Evolutionary conservation across 1,140 invertebrate species (phyloP), one percentile per base, ranked within the genome.

Genomic region (Arion vulgaris): DNA sequence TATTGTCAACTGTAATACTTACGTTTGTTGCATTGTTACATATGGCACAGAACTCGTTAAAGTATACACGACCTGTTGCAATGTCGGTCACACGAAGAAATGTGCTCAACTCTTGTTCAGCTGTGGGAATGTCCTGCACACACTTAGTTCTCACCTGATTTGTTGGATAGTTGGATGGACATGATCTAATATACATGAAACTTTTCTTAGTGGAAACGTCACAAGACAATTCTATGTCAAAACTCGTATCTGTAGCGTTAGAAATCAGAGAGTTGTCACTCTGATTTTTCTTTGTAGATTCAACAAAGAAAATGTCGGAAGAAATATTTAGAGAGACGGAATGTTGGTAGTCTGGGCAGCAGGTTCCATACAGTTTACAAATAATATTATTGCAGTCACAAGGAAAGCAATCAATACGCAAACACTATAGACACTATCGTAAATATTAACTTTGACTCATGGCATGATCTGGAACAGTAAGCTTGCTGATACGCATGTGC

Each of bases 1-100:
- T n/a, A n/a, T n/a, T n/a, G n/a, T n/a, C n/a, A n/a, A 28, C 26
- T 68, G 32, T 9, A 68, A 28, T 72, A 72, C 71, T 72, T 39
- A 72, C 71, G 9, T 72, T 26, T 11, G 71, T 72, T 9, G 36
- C 71, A 26, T 72, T 72, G 71, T 72, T 72, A 39, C 71, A 72
- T 13, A 2, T 26, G 26, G 71, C 71, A 26, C 71, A 72, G 26
- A 9, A 72, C 2, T 39, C 36, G 36, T 72, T 72, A 39, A 34
- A 72, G 36, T 36, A 72, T 23, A 34, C 36, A 36, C n/a, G n/a
- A 4, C 71, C 71, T 36, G 71, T 72, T 4, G 13, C 11, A 11
- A 23, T 32, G 71, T 72, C 71, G 11, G 28, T 36, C 17, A 72
- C 71, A 32, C 26, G 28, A 23, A 23, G 19, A 23, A 72, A 36